A percentile compares a stretch with the other conserved stretches of the same genome.
Evolutionary conservation across 1,140 invertebrate species (phyloP).

Genomic region (Platorchestia sp.): DNA sequence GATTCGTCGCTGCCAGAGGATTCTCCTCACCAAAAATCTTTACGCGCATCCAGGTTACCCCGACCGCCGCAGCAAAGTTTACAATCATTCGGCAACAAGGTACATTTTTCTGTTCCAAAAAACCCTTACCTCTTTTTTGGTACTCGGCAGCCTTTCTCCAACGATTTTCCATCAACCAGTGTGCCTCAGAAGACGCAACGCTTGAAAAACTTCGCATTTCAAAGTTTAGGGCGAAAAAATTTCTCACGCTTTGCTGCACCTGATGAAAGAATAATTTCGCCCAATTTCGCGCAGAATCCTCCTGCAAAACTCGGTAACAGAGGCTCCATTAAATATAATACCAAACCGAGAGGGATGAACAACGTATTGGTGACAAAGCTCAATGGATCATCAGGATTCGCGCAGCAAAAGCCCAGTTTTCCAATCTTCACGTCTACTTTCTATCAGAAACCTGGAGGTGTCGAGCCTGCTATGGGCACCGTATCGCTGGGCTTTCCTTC

Average conservation of each 20-base stretch:
- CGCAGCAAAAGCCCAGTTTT: neutral
- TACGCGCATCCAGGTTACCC: neutral
- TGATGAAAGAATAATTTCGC: neutral
- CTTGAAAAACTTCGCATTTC: constrained; percentile 16
- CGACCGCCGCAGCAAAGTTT: neutral
- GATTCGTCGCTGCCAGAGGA: constrained; percentile 23
- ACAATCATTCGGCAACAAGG: neutral
- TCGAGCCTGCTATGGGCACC: constrained; percentile 37
- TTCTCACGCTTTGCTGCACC: neutral
- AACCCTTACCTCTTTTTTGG: neutral
- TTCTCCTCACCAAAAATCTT: neutral
- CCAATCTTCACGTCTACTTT: constrained; percentile 41
- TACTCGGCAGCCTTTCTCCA: neutral
- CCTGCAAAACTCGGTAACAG: neutral
- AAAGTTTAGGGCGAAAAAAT: neutral
- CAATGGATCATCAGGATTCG: neutral
- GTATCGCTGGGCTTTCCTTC: neutral
- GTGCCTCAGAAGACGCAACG: neutral
- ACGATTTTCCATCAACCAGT: neutral
- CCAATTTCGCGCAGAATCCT: neutral
- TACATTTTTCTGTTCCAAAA: neutral
- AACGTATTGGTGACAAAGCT: neutral
- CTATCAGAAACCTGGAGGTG: constrained; percentile 57
- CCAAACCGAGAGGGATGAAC: neutral
- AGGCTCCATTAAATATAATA: neutral